These are phyloP conservation scores for Anguilla obscura DNA, from an alignment of 2,797 vertebrate genomes.

Conservation along the genomic window DNA sequence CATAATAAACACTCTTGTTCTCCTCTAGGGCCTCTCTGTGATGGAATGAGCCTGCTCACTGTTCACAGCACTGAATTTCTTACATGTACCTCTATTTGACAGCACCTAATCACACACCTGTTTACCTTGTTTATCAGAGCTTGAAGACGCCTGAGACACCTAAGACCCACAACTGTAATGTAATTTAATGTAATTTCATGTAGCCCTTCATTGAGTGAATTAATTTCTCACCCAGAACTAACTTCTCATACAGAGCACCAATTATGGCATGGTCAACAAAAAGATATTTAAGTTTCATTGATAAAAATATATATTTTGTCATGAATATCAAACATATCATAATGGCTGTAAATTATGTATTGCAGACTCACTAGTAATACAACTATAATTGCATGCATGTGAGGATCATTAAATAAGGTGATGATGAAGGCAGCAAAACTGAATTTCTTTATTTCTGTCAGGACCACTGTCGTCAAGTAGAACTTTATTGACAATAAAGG, in stretches of 20 bases:
- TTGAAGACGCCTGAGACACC: too few relatives aligned
- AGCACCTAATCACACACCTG: background rate
- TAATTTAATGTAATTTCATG: too few relatives aligned
- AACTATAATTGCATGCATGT: background rate
- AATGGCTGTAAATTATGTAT: background rate
- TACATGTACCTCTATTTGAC: background rate
- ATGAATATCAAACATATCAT: background rate
- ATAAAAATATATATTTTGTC: background rate
- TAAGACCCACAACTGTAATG: too few relatives aligned
- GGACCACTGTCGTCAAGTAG: too few relatives aligned
- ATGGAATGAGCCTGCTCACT: background rate
- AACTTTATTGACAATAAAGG: too few relatives aligned
- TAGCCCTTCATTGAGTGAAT: too few relatives aligned
- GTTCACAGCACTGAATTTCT: background rate
- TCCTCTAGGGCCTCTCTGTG: background rate
- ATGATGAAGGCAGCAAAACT: constrained; percentile 19
- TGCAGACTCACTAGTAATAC: background rate
- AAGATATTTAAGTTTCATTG: background rate
- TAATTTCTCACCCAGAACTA: too few relatives aligned
- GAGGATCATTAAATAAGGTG: background rate
- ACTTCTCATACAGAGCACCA: background rate
- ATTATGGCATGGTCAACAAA: background rate
- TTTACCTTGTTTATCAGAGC: background rate
- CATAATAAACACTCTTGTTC: background rate
- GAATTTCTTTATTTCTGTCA: constrained; percentile 35